These are phyloP conservation scores for Eupristina koningsbergeri DNA, from an alignment of 1,140 invertebrate species.

Conservation along the genomic window DNA sequence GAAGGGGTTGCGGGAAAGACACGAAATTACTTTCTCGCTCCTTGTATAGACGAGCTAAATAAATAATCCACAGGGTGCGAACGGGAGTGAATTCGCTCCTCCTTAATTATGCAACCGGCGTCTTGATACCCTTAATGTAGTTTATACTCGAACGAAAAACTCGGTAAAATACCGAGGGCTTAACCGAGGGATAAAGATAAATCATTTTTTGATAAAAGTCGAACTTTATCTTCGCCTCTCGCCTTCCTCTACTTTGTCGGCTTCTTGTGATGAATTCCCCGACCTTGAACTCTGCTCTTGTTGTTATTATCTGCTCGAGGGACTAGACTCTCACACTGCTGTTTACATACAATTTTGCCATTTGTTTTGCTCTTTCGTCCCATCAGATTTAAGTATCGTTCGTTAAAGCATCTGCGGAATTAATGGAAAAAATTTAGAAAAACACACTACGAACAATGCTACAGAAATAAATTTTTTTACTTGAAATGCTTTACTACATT, in stretches of 20 bases:
- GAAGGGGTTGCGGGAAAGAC: not conserved
- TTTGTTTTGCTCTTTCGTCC: not conserved
- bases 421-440: not conserved
- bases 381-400: not conserved
- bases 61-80: constrained; percentile 40
- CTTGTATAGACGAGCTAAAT: constrained; percentile 39
- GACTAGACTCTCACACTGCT: not conserved
- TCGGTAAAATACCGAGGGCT: too few species aligned
- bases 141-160: constrained; percentile 1
- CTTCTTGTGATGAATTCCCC: not conserved
- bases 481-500: too few species aligned
- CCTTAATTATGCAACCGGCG: constrained; percentile 12
- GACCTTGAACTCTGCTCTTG: not conserved
- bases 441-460: too few species aligned
- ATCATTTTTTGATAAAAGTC: constrained; percentile 26
- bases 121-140: too few species aligned
- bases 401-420: too few species aligned
- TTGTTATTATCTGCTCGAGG: not conserved
- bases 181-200: not conserved
- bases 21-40: constrained; percentile 57
- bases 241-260: not conserved
- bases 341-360: not conserved
- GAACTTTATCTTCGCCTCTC: not conserved
- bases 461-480: too few species aligned
- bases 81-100: constrained; percentile 31